Percentiles rank a stretch among this genome's conserved stretches.
Conservation (phyloP, 35 echinoderm and acorn worm species). For the Ophioderma brevispina region DNA sequence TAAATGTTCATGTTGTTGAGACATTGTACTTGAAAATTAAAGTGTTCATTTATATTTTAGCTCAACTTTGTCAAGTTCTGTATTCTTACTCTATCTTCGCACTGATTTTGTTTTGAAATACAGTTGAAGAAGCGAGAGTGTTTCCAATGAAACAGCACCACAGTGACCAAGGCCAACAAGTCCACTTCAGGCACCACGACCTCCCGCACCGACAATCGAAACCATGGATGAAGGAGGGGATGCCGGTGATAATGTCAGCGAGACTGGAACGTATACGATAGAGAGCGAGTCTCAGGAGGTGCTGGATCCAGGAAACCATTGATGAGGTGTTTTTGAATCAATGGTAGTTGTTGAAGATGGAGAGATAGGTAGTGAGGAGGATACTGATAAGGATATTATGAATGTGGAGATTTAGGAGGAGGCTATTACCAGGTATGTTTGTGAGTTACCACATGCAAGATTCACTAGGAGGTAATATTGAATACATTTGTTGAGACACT, state of each 20-base stretch:
- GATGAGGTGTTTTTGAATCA: constrained; percentile 88
- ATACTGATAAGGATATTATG: constrained; percentile 81
- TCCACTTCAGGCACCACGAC: background rate
- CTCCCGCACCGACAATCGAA: background rate
- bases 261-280: constrained; percentile 95
- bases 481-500: too few species aligned
- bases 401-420: constrained; percentile 71
- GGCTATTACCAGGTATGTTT: constrained; percentile 6
- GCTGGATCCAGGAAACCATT: constrained; percentile 66
- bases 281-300: constrained; percentile 89
- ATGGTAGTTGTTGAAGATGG: constrained; percentile 18
- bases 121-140: constrained; percentile 11
- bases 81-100: too few species aligned
- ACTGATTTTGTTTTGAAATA: background rate
- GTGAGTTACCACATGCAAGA: background rate
- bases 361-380: constrained; percentile 60
- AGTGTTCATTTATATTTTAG: too few species aligned
- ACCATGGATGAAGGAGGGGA: constrained; percentile 1
- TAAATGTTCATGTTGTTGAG: too few species aligned
- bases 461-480: background rate
- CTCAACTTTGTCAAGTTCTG: too few species aligned
- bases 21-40: too few species aligned
- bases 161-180: constrained; percentile 12
- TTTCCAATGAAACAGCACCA: background rate
- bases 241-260: constrained; percentile 82